phyloP scores from a whole-genome alignment of 2,888 invertebrate genomes.

The Axea sp. region DNA sequence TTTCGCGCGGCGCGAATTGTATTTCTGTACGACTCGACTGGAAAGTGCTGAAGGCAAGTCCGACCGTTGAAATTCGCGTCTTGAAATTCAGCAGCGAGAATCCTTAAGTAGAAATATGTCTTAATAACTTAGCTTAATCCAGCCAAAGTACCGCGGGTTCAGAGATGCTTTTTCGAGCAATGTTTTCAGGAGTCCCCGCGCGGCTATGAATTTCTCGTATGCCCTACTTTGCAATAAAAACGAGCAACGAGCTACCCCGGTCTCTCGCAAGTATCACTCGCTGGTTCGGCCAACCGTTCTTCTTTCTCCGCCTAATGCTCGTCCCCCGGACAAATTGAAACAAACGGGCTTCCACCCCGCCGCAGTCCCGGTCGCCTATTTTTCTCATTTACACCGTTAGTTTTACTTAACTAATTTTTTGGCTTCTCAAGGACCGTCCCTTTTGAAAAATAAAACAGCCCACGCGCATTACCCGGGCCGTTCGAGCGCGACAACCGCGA shows the following conservation, averaged over 20 bases:
- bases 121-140: slow-evolving; percentile 22
- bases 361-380: slow-evolving; percentile 11
- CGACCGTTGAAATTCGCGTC: too few relatives aligned
- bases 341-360: slow-evolving; percentile 48
- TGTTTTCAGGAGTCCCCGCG: slow-evolving; percentile 63
- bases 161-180: slow-evolving; percentile 58
- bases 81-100: too few relatives aligned
- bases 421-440: slow-evolving; percentile 25
- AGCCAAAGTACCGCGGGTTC: neutral
- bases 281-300: slow-evolving; percentile 18
- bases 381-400: slow-evolving; percentile 51
- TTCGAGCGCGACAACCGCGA: neutral
- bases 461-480: neutral
- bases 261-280: slow-evolving; percentile 31
- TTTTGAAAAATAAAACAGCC: slow-evolving; percentile 18
- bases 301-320: slow-evolving; percentile 8
- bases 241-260: slow-evolving; percentile 20
- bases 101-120: too few relatives aligned
- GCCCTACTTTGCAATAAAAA: slow-evolving; percentile 44
- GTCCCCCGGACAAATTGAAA: slow-evolving; percentile 57
- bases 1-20: too few relatives aligned
- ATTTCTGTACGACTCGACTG: too few relatives aligned
- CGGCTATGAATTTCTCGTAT: slow-evolving; percentile 53
- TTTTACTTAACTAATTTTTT: slow-evolving; percentile 59
- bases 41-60: too few relatives aligned